phyloP scores from a whole-genome alignment of 2,888 invertebrate genomes.

The Nomada flava region DNA sequence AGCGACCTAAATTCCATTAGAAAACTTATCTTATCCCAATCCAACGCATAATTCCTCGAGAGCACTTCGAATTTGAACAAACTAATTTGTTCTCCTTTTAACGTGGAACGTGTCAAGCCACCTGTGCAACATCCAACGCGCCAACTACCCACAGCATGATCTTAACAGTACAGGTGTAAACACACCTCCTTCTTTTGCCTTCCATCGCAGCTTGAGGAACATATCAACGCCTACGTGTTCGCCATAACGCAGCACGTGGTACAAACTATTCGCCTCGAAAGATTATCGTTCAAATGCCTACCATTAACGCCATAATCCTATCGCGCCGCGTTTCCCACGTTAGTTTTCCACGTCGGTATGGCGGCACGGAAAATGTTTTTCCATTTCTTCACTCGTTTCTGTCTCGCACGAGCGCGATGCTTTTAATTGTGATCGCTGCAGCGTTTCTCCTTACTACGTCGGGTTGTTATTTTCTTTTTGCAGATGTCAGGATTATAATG shows the following conservation, averaged over 20 bases:
- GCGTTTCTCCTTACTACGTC: conserved; percentile 53
- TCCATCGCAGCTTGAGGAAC: neutral
- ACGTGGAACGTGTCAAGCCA: no score
- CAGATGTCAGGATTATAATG: conserved; percentile 25
- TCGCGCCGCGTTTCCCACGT: neutral
- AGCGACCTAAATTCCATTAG: no score
- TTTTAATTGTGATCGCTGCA: conserved; percentile 65
- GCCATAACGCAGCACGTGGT: conserved; percentile 1
- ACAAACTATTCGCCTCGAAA: neutral
- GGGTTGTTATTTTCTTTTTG: conserved; percentile 4
- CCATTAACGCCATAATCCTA: neutral
- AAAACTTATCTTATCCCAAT: no score
- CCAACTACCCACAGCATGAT: neutral
- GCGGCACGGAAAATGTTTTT: neutral
- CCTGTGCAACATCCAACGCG: neutral
- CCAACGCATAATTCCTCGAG: no score
- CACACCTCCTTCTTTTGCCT: neutral
- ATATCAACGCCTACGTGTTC: neutral
- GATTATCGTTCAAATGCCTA: neutral
- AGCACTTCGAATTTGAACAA: no score
- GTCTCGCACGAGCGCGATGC: conserved; percentile 29
- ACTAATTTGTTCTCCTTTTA: no score
- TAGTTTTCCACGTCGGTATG: neutral
- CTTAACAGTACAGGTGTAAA: conserved; percentile 4
- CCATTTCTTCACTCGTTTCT: neutral